These are phyloP conservation scores for Dendroctonus ponderosae DNA, from an alignment of 1,140 invertebrate species.

Conservation along the genomic window DNA sequence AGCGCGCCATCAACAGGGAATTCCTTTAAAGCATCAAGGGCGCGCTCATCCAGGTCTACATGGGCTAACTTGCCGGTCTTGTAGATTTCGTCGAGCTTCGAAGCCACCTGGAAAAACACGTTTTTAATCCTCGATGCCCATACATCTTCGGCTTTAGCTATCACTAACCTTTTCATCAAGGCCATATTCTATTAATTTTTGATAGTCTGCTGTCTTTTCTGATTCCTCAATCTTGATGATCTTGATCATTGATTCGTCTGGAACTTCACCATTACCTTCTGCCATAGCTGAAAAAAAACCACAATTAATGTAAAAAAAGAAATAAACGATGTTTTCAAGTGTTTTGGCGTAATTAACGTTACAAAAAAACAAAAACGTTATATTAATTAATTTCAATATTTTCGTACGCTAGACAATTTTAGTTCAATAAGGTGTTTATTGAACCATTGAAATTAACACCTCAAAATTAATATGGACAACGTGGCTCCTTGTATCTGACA, in stretches of 20 bases:
- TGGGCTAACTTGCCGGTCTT: slow-evolving; percentile 94
- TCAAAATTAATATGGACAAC: too few species aligned
- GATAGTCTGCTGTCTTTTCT: slow-evolving; percentile 81
- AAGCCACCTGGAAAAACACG: slow-evolving; percentile 60
- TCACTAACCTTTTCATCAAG: slow-evolving; percentile 76
- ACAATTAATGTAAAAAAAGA: neutral
- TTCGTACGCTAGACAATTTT: too few species aligned
- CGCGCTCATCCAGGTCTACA: slow-evolving; percentile 92
- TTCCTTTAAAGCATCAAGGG: slow-evolving; percentile 94
- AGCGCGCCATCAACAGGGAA: slow-evolving; percentile 93
- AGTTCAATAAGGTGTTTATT: too few species aligned
- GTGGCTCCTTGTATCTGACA: too few species aligned
- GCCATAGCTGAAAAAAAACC: slow-evolving; percentile 69
- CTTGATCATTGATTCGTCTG: slow-evolving; percentile 75
- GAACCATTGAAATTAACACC: too few species aligned
- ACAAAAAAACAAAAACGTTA: too few species aligned
- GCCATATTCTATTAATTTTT: slow-evolving; percentile 88
- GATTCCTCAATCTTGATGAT: slow-evolving; percentile 64
- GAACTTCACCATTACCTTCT: slow-evolving; percentile 87
- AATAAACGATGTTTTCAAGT: too few species aligned
- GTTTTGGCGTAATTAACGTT: too few species aligned
- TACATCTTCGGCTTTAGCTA: neutral
- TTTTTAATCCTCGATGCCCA: neutral
- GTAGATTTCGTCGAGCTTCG: slow-evolving; percentile 95
- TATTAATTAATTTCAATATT: too few species aligned